These are phyloP conservation scores for Drosophila meridionalis DNA, from an alignment of 2,888 invertebrate species.

Conservation along the genomic window DNA sequence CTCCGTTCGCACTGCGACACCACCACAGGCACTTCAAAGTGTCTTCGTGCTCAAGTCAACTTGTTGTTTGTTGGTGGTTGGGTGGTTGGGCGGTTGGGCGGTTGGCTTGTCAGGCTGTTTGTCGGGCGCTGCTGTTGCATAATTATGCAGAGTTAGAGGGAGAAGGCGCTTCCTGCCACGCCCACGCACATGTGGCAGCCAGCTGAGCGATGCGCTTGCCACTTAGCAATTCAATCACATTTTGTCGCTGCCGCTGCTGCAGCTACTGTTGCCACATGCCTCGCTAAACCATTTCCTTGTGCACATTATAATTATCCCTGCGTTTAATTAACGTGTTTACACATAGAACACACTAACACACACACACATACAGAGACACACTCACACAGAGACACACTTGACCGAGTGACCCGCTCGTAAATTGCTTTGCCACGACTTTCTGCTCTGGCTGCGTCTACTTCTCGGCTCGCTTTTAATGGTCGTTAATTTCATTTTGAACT, in stretches of 20 bases:
- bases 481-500: slow-evolving; percentile 65
- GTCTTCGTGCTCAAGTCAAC: slow-evolving; percentile 46
- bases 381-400: slow-evolving; percentile 26
- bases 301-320: slow-evolving; percentile 67
- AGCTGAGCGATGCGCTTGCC: slow-evolving; percentile 31
- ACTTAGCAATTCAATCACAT: slow-evolving; percentile 67
- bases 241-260: slow-evolving; percentile 28
- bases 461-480: slow-evolving; percentile 53
- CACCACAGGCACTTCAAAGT: slow-evolving; percentile 46
- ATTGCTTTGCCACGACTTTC: slow-evolving; percentile 39
- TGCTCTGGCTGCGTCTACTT: slow-evolving; percentile 21
- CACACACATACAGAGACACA: slow-evolving; percentile 19
- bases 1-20: slow-evolving; percentile 48
- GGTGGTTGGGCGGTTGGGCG: slow-evolving; percentile 2
- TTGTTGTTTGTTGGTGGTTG: slow-evolving; percentile 45
- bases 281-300: slow-evolving; percentile 43
- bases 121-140: slow-evolving; percentile 50
- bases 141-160: slow-evolving; percentile 49
- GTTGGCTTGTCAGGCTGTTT: slow-evolving; percentile 9
- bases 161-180: slow-evolving; percentile 48
- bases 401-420: slow-evolving; percentile 61
- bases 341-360: slow-evolving; percentile 27
- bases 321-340: slow-evolving; percentile 73
- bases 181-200: slow-evolving; percentile 18
- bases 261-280: slow-evolving; percentile 12